Evolutionary conservation across 2,113 vertebrate genomes (phyloP).

Genomic region (Calidris pugnax): DNA sequence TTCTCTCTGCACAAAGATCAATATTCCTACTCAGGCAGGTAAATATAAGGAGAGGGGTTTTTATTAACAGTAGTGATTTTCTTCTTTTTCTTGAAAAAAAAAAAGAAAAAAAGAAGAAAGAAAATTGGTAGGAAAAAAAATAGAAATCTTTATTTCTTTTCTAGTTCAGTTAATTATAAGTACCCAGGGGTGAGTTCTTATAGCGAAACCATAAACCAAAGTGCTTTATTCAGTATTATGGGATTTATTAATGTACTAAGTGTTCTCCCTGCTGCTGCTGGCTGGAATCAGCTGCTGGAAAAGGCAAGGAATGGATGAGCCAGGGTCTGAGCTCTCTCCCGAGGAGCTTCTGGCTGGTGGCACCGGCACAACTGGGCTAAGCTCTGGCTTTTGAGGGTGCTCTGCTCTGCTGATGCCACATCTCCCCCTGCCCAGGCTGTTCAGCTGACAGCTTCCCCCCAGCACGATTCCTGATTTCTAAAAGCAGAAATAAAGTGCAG

Average conservation of each 20-base stretch:
- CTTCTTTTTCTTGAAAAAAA: neutral
- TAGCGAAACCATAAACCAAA: neutral
- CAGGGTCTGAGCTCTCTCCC: neutral
- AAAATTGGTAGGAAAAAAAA: neutral
- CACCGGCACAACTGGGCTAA: neutral
- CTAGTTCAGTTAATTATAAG: neutral
- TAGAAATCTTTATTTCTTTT: neutral
- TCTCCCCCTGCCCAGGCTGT: neutral
- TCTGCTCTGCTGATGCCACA: neutral
- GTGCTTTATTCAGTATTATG: neutral
- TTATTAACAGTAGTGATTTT: neutral
- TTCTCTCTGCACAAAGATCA: neutral
- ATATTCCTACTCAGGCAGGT: neutral
- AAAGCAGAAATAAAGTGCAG: neutral
- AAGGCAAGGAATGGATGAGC: neutral
- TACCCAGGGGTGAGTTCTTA: neutral
- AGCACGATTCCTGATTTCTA: accelerated
- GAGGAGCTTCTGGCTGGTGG: neutral
- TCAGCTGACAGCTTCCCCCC: neutral
- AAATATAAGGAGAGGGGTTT: neutral
- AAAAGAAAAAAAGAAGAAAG: neutral
- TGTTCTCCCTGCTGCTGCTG: neutral
- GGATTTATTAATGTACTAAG: neutral
- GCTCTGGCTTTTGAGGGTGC: neutral
- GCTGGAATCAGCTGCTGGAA: neutral